Evolutionary conservation across 92 coral and sea anemone genomes (phyloP), one percentile per base, ranked within the genome.

Genomic region (Phymanthus crucifer): DNA sequence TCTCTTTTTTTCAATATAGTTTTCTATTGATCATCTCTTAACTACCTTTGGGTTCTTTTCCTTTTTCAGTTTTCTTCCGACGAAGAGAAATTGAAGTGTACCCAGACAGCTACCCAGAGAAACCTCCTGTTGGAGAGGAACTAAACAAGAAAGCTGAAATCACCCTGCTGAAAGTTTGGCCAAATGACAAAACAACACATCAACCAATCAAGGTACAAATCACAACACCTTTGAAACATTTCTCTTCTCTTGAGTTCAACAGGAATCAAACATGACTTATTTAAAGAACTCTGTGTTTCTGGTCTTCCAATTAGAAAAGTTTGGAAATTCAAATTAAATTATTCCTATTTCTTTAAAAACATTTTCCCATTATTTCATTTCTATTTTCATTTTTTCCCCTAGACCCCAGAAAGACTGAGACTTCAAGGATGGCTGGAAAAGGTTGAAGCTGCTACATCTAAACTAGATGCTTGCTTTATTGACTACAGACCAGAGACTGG

Each of bases 81-180:
- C 95, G 98, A 19, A 91, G 99, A 75, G 99, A 96, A 83, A 96
- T 96, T 18, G 99, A 96, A 72, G 98, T 96, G 24, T 96, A 96
- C 77, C 99, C 99, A 40, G 99, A 96, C 78, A 74, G 88, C 18
- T 93, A 90, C 68, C 89, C 91, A 0, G 80, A 83, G 72, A 96
- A 96, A 76, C 99, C 99, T 18, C 91, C 96, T 14, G 98, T 96
- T 40, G 99, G 97, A 17, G 82, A 96, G 80, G 89, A 86, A 57
- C 80, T 96, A 38, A 96, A 96, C 89, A 96, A 92, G 88, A 96
- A 89, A 72, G 90, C 99, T 33, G 99, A 96, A 70, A 94, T 96
- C 34, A 93, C 94, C 16, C 82, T 96, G 74, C 83, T 86, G 65
- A 90, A 93, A 68, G 98, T 96, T 43, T 96, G 99, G 99, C 99